These are phyloP conservation scores for Myocastor coypus DNA, from an alignment of 2,113 vertebrate species.

Conservation along the genomic window DNA sequence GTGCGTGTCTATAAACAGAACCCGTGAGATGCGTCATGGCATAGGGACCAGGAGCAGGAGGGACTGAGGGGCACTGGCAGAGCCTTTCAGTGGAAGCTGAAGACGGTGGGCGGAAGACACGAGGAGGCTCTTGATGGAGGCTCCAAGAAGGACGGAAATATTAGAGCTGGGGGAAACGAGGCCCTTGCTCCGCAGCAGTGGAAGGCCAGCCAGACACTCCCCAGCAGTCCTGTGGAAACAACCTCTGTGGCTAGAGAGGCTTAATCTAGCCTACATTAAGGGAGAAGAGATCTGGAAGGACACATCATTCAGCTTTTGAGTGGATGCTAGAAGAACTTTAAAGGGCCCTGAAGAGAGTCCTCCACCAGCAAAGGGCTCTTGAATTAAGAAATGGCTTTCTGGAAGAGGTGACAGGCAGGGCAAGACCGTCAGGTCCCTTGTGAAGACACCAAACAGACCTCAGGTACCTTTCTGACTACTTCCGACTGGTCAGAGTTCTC, in stretches of 20 bases:
- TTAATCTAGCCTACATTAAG: neutral
- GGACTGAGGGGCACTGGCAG: neutral
- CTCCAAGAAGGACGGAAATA: neutral
- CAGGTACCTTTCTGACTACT: neutral
- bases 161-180: neutral
- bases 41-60: neutral
- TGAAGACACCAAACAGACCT: neutral
- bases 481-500: neutral
- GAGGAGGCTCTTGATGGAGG: neutral
- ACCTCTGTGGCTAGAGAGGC: neutral
- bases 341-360: conserved; percentile 4
- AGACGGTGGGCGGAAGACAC: neutral
- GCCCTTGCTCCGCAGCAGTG: neutral
- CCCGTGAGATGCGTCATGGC: neutral
- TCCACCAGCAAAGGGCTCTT: conserved; percentile 7
- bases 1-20: neutral
- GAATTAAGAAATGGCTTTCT: conserved; percentile 29
- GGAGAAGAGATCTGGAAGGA: neutral
- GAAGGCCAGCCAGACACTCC: neutral
- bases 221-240: neutral
- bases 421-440: neutral
- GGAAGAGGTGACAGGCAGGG: neutral
- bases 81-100: neutral
- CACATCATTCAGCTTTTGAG: neutral
- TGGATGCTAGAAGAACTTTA: neutral